Conservation (phyloP, 2,888 invertebrate species). For the Lysandra coridon region DNA sequence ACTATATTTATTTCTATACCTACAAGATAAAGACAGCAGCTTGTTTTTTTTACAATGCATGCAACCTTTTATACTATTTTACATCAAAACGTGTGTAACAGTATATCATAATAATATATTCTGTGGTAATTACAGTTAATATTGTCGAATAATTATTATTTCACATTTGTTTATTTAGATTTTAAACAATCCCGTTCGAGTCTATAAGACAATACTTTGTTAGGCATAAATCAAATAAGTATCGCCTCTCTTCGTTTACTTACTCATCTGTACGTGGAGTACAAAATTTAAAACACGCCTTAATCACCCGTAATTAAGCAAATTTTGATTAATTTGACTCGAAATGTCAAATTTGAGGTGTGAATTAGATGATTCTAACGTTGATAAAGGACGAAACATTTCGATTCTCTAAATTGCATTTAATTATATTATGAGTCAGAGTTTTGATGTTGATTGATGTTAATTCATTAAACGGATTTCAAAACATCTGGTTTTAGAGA, state of each 20-base stretch:
- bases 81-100: too few relatives aligned
- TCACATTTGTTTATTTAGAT: too few relatives aligned
- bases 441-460: constrained; percentile 24
- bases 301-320: constrained; percentile 27
- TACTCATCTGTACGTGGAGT: not conserved
- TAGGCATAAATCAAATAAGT: not conserved
- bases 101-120: too few relatives aligned
- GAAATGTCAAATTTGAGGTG: constrained; percentile 50
- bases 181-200: not conserved
- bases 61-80: too few relatives aligned
- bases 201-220: not conserved
- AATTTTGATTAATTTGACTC: constrained; percentile 29
- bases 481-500: not conserved
- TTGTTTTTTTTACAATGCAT: too few relatives aligned
- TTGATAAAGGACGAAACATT: constrained; percentile 54
- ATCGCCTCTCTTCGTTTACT: not conserved
- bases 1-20: too few relatives aligned
- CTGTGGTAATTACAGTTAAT: too few relatives aligned
- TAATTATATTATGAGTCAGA: constrained; percentile 24
- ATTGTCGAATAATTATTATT: too few relatives aligned
- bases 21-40: too few relatives aligned
- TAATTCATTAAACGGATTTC: constrained; percentile 3
- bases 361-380: constrained; percentile 55
- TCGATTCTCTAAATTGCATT: constrained; percentile 36
- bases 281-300: not conserved